These are phyloP conservation scores for Colossoma macropomum DNA, from an alignment of 2,113 vertebrate species.

Conservation along the genomic window DNA sequence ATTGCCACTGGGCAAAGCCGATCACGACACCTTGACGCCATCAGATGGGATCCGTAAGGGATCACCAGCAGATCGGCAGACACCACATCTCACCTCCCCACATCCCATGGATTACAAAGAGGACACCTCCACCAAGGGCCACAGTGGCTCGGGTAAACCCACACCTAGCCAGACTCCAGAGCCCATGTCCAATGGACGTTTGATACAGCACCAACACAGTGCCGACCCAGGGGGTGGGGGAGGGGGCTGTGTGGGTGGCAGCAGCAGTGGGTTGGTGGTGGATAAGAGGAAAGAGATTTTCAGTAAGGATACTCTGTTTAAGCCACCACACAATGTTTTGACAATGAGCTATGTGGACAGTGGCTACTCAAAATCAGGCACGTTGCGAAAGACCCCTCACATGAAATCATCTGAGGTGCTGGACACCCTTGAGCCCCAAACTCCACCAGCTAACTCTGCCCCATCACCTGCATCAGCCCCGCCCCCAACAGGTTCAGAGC, in stretches of 20 bases:
- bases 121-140: constrained; percentile 83
- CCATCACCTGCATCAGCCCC: constrained; percentile 82
- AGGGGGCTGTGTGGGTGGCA: constrained; percentile 76
- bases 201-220: constrained; percentile 88
- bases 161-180: constrained; percentile 84
- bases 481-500: constrained; percentile 85
- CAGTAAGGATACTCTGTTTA: constrained; percentile 98
- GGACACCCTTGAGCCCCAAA: constrained; percentile 91
- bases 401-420: constrained; percentile 89
- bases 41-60: constrained; percentile 91
- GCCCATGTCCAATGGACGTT: constrained; percentile 86
- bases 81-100: constrained; percentile 84
- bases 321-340: constrained; percentile 93
- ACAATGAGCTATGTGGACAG: constrained; percentile 85
- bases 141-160: constrained; percentile 76
- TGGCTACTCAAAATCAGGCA: constrained; percentile 92
- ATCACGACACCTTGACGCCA: constrained; percentile 89
- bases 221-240: constrained; percentile 82
- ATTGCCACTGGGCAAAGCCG: constrained; percentile 91
- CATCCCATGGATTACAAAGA: constrained; percentile 91
- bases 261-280: constrained; percentile 78
- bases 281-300: constrained; percentile 99
- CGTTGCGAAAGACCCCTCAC: constrained; percentile 92
- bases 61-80: constrained; percentile 87
- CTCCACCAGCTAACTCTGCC: constrained; percentile 85